Percentiles rank a stretch among this genome's conserved stretches.
These are phyloP conservation scores for Ambastaia sidthimunki DNA, from an alignment of 2,797 vertebrate genomes.

Conservation along the genomic window DNA sequence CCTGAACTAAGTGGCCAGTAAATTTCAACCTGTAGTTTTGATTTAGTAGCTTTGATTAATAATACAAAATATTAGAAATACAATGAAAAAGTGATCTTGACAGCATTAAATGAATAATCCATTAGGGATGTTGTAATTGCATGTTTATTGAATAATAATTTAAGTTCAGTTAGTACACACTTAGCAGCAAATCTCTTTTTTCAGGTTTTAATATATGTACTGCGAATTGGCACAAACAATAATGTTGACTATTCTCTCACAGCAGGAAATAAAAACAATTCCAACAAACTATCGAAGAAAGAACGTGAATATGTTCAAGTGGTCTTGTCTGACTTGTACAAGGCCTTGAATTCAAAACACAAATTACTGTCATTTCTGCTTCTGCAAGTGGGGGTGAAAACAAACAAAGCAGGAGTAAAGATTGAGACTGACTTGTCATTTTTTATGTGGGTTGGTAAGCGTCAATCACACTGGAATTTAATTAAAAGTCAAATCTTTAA, in stretches of 20 bases:
- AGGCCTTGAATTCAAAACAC: slow-evolving; percentile 5
- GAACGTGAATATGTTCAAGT: slow-evolving; percentile 26
- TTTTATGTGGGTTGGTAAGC: slow-evolving; percentile 4
- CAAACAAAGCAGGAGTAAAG: slow-evolving; percentile 7
- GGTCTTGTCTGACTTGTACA: neutral
- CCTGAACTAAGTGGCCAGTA: too few relatives aligned
- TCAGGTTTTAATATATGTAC: slow-evolving; percentile 63
- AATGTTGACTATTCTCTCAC: slow-evolving; percentile 62
- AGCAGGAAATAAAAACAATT: slow-evolving; percentile 65
- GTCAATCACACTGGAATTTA: slow-evolving; percentile 12
- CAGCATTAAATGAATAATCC: neutral
- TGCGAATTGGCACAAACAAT: slow-evolving; percentile 76
- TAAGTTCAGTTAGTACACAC: slow-evolving; percentile 55
- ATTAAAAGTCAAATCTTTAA: slow-evolving; percentile 2
- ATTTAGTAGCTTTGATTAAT: neutral
- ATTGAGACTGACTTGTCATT: slow-evolving; percentile 12
- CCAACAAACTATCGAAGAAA: slow-evolving; percentile 53
- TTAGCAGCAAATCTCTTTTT: slow-evolving; percentile 62
- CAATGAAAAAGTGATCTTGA: neutral
- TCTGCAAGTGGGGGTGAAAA: slow-evolving; percentile 18
- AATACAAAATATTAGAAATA: neutral
- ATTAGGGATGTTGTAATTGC: slow-evolving; percentile 24
- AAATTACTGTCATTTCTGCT: slow-evolving; percentile 16
- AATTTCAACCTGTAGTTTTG: too few relatives aligned
- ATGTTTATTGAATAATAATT: slow-evolving; percentile 75